phyloP scores from a whole-genome alignment of 2,113 vertebrate genomes.

The Bubo scandiacus region DNA sequence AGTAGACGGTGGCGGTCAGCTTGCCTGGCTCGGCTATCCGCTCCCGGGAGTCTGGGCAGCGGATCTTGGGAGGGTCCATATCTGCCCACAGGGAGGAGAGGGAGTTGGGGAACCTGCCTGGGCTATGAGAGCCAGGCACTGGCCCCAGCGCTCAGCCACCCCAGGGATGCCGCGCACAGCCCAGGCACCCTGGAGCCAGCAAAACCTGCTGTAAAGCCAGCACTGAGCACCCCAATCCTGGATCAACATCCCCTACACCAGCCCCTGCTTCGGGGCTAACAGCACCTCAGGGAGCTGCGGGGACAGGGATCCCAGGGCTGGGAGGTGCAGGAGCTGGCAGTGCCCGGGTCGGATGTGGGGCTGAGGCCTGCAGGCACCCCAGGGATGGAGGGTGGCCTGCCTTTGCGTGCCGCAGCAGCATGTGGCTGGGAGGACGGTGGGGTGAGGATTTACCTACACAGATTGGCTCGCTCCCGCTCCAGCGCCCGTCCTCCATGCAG shows the following conservation, averaged over 20 bases:
- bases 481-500: constrained; percentile 84
- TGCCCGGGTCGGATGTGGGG: rapidly evolving
- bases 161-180: background rate
- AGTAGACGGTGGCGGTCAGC: constrained; percentile 84
- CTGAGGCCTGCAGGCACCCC: background rate
- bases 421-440: background rate
- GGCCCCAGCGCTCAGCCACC: rapidly evolving
- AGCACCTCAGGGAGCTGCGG: background rate
- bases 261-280: rapidly evolving
- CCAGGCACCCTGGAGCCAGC: rapidly evolving
- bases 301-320: background rate
- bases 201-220: background rate
- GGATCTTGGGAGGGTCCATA: constrained; percentile 91
- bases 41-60: constrained; percentile 87
- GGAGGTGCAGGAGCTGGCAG: background rate
- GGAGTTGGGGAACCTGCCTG: background rate
- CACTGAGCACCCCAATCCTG: rapidly evolving
- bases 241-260: background rate
- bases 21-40: constrained; percentile 90
- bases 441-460: constrained; percentile 86
- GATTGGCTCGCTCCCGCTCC: constrained; percentile 87
- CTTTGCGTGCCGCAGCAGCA: rapidly evolving
- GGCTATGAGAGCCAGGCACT: rapidly evolving
- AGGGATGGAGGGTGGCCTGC: too few relatives aligned
- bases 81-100: constrained; percentile 72